These are phyloP conservation scores for Leptobrachium leishanense DNA, from an alignment of 2,113 vertebrate genomes.

Conservation along the genomic window DNA sequence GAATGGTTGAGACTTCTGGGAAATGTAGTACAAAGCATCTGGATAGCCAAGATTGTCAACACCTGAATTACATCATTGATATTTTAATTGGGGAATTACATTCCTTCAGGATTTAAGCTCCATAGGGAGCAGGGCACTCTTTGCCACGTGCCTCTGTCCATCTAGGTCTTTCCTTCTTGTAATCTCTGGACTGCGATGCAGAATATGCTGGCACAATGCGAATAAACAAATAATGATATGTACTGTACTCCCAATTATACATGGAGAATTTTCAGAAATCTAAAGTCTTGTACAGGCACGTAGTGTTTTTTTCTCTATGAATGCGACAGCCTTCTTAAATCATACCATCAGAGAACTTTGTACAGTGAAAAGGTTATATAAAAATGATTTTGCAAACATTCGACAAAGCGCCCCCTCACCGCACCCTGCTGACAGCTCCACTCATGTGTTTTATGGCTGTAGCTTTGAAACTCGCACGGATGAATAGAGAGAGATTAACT, in stretches of 20 bases:
- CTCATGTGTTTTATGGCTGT: constrained; percentile 39
- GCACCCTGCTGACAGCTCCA: constrained; percentile 30
- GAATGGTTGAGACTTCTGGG: no score
- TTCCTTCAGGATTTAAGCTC: no score
- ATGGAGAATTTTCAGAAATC: constrained; percentile 14
- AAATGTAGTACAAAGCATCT: no score
- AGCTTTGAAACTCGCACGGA: constrained; percentile 23
- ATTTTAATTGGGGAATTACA: no score
- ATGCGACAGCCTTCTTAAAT: not conserved
- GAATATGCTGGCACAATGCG: no score
- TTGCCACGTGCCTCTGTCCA: no score
- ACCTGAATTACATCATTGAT: no score
- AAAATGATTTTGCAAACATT: constrained; percentile 47
- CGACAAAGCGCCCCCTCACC: constrained; percentile 37
- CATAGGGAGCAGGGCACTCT: no score
- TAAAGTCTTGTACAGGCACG: not conserved
- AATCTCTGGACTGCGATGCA: no score
- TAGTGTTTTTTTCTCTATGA: not conserved
- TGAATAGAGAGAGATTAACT: constrained; percentile 47
- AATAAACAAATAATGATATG: no score
- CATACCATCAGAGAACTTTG: not conserved
- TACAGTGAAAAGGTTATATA: constrained; percentile 43
- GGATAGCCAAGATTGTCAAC: no score
- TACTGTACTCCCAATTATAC: not conserved
- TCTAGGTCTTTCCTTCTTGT: no score